Percentiles rank a stretch among this genome's conserved stretches.
Evolutionary conservation across 35 echinoderm and acorn worm species (phyloP).

Genomic region (Heliocidaris erythrogramma): DNA sequence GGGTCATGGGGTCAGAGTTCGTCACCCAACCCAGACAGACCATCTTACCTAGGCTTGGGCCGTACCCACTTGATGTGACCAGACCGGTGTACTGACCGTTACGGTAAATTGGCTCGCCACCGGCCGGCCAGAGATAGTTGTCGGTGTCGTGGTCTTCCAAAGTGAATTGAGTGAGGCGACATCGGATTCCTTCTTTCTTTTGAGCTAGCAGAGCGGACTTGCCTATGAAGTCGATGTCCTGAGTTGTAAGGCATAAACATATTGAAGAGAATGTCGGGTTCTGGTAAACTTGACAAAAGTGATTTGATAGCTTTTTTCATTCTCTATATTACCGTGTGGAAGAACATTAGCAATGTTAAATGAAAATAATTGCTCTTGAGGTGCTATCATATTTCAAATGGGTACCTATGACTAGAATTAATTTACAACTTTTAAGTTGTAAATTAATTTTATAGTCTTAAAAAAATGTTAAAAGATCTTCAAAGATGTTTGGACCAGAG

Average conservation of each 20-base stretch:
- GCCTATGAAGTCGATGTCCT: conserved; percentile 92
- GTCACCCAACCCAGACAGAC: conserved; percentile 85
- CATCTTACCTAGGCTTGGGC: conserved; percentile 71
- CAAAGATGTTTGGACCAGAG: too few species aligned
- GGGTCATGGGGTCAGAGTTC: conserved; percentile 67
- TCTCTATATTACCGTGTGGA: too few species aligned
- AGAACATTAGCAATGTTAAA: too few species aligned
- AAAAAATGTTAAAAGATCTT: too few species aligned
- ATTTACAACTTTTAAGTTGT: too few species aligned
- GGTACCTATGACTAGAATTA: too few species aligned
- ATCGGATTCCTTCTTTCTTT: conserved; percentile 68
- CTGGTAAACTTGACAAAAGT: too few species aligned
- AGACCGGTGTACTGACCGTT: conserved; percentile 74
- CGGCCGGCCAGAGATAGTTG: conserved; percentile 79
- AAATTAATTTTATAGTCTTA: too few species aligned
- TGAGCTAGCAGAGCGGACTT: conserved; percentile 70
- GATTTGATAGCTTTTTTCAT: too few species aligned
- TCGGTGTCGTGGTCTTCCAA: conserved; percentile 91
- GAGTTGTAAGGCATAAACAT: not conserved
- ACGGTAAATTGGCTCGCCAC: conserved; percentile 92
- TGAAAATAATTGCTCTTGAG: too few species aligned
- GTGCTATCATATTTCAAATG: too few species aligned
- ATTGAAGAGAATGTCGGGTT: too few species aligned
- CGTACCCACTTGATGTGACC: conserved; percentile 78
- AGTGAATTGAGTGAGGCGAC: conserved; percentile 72